Evolutionary conservation across 2,888 invertebrate species (phyloP), one percentile per base, ranked within the genome.

Genomic region (Liodrosophila aerea): DNA sequence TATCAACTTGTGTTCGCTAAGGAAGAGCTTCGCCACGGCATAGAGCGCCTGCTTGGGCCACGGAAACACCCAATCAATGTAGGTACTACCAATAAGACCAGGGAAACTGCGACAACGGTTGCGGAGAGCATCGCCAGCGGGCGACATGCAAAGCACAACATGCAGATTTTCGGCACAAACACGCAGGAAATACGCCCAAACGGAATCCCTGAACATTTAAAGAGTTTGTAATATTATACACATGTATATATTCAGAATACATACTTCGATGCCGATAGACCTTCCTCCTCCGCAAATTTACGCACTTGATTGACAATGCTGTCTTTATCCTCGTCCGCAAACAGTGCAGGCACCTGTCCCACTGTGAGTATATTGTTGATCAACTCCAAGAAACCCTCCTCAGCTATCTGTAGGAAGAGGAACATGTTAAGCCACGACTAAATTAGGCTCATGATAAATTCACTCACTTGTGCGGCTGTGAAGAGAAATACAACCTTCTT

Each of bases 1-100:
- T 86, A 91, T 93, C 89, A 88, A 52, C 0, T 73, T 53, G 58
- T 91, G 95, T 94, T 97, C 94, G 75, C 94, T 93, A 0, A 98
- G 91, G 84, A 94, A 96, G 1, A 95, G 94, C 54, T 94, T 94
- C 0, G 97, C 97, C 0, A 98, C 97, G 0, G 97, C 96, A 51
- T 94, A 91, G 43, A 98, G 88, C 0, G 98, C 98, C 88, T 97
- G 96, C 69, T 94, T 92, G 0, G 98, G 97, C 98, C 98, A 98
- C 0, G 97, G 94, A 89, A 96, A 97, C 87, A 97, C 94, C 97
- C 97, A 98, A 89, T 98, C 97, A 67, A 98, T 97, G 33, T 95
- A 96, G 0, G 97, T 96, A 87, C 96, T 96, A 87, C 97, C 97
- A 33, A 98, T 96, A 41, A 98, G 91, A 0, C 97, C 97, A 0